Evolutionary conservation across 64 coral and sea anemone species (phyloP).

Genomic region (Montipora cactus): DNA sequence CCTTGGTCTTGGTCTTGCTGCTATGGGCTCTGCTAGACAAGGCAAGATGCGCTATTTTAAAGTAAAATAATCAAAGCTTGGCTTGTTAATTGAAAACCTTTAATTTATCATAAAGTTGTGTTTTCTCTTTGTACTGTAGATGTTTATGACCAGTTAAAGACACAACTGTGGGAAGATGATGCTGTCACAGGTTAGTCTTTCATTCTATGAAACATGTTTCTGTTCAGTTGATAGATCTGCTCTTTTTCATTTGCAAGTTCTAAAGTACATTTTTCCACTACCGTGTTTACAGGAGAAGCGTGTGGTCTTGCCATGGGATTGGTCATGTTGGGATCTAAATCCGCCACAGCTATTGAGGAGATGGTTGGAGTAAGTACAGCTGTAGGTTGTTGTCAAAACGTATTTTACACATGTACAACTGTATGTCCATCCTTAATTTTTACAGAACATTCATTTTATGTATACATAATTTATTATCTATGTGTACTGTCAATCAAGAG

Average conservation of each 20-base stretch:
- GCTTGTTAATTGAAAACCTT: background rate
- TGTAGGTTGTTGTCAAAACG: background rate
- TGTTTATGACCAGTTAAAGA: slow-evolving; percentile 94
- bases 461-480: background rate
- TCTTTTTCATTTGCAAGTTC: background rate
- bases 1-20: slow-evolving; percentile 93
- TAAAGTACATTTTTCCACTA: background rate
- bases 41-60: slow-evolving; percentile 18
- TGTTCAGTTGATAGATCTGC: background rate
- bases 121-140: slow-evolving; percentile 68
- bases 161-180: slow-evolving; percentile 94
- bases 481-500: background rate
- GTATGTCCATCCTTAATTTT: background rate
- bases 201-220: background rate
- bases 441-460: background rate
- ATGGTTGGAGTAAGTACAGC: slow-evolving; percentile 91
- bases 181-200: slow-evolving; percentile 85
- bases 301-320: slow-evolving; percentile 96
- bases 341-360: slow-evolving; percentile 88
- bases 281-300: slow-evolving; percentile 83
- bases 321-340: slow-evolving; percentile 96
- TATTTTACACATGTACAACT: no score
- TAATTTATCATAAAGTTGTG: no score
- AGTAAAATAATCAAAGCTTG: no score
- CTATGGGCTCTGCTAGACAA: slow-evolving; percentile 95